Percentiles rank a stretch among this genome's conserved stretches.
Conservation (phyloP, 37 sponge, comb jelly and placozoan genomes). For the Dysidea cf. avara region DNA sequence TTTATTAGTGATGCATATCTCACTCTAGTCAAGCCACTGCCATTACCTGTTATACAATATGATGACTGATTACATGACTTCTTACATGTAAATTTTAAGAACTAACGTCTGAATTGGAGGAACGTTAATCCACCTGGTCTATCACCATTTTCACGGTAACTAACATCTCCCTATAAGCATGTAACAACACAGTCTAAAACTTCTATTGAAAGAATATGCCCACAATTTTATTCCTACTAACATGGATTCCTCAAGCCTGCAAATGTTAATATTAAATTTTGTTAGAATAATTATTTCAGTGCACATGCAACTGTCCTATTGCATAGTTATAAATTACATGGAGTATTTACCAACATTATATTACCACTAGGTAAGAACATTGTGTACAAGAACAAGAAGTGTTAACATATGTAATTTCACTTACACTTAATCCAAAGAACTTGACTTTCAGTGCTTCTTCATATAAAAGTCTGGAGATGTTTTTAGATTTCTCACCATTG, state of each 20-base stretch:
- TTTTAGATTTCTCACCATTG: conserved; percentile 4
- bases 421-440: conserved; percentile 56
- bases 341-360: no score
- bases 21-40: no score
- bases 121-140: conserved; percentile 25
- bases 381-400: no score
- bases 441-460: background rate
- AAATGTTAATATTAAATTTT: no score
- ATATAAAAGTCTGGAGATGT: background rate
- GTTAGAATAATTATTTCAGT: no score
- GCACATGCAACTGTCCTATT: no score
- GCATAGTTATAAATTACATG: no score
- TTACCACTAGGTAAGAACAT: no score
- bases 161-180: conserved; percentile 28
- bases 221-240: background rate
- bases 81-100: background rate
- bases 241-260: background rate
- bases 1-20: no score
- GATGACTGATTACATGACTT: background rate
- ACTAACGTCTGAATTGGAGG: conserved; percentile 63
- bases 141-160: conserved; percentile 29
- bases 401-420: background rate
- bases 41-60: background rate
- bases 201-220: no score
- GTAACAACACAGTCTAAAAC: background rate